Conservation (phyloP, 2,113 vertebrate genomes). For the Ardeotis arabs region DNA sequence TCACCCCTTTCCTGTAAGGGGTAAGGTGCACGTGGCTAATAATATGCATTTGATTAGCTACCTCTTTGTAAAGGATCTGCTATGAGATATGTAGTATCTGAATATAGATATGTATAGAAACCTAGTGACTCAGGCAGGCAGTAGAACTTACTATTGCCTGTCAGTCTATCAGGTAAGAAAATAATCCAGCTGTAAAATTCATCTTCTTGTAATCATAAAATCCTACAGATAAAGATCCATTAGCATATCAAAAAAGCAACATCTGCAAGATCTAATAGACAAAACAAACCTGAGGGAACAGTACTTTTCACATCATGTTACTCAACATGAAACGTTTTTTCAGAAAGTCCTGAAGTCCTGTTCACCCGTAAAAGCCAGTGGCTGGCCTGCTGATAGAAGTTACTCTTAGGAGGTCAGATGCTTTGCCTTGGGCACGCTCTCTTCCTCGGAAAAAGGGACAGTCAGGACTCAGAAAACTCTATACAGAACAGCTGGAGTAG, state of each 20-base stretch:
- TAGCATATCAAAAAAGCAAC: background rate
- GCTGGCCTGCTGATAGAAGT: background rate
- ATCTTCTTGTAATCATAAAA: background rate
- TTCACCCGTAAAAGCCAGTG: background rate
- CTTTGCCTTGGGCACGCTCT: background rate
- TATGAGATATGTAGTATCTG: background rate
- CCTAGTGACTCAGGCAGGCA: background rate
- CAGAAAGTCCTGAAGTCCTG: background rate
- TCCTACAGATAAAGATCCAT: background rate
- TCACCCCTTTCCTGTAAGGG: background rate
- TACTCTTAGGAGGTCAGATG: background rate
- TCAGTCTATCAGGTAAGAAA: background rate
- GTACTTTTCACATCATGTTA: background rate
- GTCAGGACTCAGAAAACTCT: background rate
- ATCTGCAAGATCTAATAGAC: background rate
- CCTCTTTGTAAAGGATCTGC: background rate
- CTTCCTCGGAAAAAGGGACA: background rate
- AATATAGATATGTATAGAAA: background rate
- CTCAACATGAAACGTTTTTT: background rate
- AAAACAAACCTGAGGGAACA: background rate
- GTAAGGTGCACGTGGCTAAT: background rate
- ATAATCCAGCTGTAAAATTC: background rate
- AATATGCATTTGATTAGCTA: background rate
- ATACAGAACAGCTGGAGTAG: background rate
- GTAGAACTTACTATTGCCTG: background rate